A percentile compares a stretch with the other conserved stretches of the same genome.
Conservation (phyloP, 1,140 invertebrate species). For the Carcinoscorpius rotundicauda region DNA sequence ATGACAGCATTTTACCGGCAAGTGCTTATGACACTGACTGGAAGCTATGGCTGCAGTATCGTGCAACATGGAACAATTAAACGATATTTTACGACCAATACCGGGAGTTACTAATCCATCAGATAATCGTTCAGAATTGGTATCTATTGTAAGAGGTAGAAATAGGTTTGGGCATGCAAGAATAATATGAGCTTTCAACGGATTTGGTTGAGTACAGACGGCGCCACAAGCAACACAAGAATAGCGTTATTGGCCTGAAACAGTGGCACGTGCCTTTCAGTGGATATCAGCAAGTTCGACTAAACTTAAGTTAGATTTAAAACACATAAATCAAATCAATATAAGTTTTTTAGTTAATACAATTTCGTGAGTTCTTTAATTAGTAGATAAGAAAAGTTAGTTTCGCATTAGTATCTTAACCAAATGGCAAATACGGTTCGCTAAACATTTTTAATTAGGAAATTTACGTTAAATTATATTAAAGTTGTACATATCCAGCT, state of each 20-base stretch:
- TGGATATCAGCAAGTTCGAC: too few relatives aligned
- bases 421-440: too few relatives aligned
- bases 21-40: neutral
- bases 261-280: neutral
- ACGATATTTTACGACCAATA: neutral
- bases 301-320: neutral
- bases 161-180: neutral
- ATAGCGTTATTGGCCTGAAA: conserved; percentile 6
- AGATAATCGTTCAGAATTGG: conserved; percentile 1
- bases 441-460: too few relatives aligned
- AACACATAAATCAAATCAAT: conserved; percentile 1
- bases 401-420: too few relatives aligned
- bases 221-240: conserved; percentile 55
- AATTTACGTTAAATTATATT: too few relatives aligned
- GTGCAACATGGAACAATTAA: neutral
- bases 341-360: neutral
- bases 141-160: neutral
- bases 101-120: neutral
- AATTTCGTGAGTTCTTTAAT: conserved; percentile 4
- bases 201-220: conserved; percentile 68
- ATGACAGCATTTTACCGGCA: neutral
- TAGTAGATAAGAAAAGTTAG: too few relatives aligned
- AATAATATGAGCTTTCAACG: conserved; percentile 61
- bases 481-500: too few relatives aligned
- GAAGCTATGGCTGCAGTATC: neutral